Conservation (phyloP, 1,140 invertebrate genomes). For the Drosophila prosaltans region DNA sequence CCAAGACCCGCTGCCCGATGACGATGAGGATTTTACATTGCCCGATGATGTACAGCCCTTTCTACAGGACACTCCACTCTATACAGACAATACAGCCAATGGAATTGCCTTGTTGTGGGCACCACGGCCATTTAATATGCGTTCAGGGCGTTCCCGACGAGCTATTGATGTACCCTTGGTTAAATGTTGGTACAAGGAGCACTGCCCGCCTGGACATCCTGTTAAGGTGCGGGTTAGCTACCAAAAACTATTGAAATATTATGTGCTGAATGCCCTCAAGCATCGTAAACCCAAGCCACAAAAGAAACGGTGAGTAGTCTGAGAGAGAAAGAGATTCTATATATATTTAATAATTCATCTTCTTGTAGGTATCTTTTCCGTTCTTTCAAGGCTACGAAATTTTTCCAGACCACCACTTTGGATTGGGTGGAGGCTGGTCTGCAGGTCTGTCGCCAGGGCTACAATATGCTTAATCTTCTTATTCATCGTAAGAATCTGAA, state of each 20-base stretch:
- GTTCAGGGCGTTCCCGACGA: slow-evolving; percentile 93
- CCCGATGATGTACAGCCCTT: slow-evolving; percentile 96
- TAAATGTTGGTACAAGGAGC: slow-evolving; percentile 98
- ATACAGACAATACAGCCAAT: slow-evolving; percentile 99
- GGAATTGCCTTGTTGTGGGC: slow-evolving; percentile 99
- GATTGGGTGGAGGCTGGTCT: slow-evolving; percentile 99
- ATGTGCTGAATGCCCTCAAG: slow-evolving; percentile 98
- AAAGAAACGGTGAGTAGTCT: slow-evolving; percentile 91
- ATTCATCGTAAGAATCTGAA: slow-evolving; percentile 99
- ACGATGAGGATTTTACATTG: slow-evolving; percentile 97
- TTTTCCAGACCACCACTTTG: slow-evolving; percentile 99
- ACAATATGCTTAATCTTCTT: slow-evolving; percentile 99
- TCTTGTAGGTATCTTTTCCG: slow-evolving; percentile 92
- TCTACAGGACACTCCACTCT: slow-evolving; percentile 96
- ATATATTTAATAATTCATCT: slow-evolving; percentile 39
- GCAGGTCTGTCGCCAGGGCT: slow-evolving; percentile 99
- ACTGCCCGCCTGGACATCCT: slow-evolving; percentile 98
- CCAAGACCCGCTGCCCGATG: slow-evolving; percentile 93
- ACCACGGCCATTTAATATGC: slow-evolving; percentile 97
- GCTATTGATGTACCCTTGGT: slow-evolving; percentile 99
- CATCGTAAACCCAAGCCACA: slow-evolving; percentile 99
- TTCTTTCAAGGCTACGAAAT: slow-evolving; percentile 99
- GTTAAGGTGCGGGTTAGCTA: slow-evolving; percentile 99
- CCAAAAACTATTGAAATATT: slow-evolving; percentile 99
- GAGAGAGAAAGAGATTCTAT: slow-evolving; percentile 5